Percentiles rank a stretch among this genome's conserved stretches.
These are phyloP conservation scores for Littorina saxatilis DNA, from an alignment of 1,140 invertebrate genomes.

Conservation along the genomic window DNA sequence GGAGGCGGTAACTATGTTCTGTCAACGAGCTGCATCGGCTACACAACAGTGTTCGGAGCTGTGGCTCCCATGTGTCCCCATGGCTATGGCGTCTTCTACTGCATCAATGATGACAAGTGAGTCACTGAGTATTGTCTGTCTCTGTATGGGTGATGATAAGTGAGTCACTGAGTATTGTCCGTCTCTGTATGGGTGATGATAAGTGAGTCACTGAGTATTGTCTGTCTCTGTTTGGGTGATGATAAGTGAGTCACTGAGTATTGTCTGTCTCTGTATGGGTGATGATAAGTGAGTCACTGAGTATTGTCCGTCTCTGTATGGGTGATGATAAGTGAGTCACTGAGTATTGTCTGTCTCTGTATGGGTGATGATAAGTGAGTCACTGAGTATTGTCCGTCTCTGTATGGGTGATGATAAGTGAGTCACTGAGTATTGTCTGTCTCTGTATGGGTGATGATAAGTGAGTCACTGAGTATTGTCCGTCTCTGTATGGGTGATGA, in stretches of 20 bases:
- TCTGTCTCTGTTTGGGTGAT: neutral
- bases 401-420: too few species aligned
- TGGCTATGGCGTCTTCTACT: slow-evolving; percentile 82
- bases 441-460: too few species aligned
- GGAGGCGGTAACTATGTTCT: slow-evolving; percentile 81
- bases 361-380: too few species aligned
- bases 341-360: too few species aligned
- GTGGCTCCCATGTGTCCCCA: slow-evolving; percentile 81
- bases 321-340: too few species aligned
- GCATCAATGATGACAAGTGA: slow-evolving; percentile 76
- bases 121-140: slow-evolving; percentile 35
- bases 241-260: neutral
- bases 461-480: too few species aligned
- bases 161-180: neutral
- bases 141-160: neutral
- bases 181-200: neutral
- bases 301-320: too few species aligned
- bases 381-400: too few species aligned
- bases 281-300: too few species aligned
- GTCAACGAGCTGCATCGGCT: slow-evolving; percentile 81
- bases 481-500: too few species aligned
- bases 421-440: too few species aligned
- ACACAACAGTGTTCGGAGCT: slow-evolving; percentile 79
- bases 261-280: neutral
- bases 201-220: neutral